Conservation (phyloP, 2,113 vertebrate species). For the Montifringilla adamsi region DNA sequence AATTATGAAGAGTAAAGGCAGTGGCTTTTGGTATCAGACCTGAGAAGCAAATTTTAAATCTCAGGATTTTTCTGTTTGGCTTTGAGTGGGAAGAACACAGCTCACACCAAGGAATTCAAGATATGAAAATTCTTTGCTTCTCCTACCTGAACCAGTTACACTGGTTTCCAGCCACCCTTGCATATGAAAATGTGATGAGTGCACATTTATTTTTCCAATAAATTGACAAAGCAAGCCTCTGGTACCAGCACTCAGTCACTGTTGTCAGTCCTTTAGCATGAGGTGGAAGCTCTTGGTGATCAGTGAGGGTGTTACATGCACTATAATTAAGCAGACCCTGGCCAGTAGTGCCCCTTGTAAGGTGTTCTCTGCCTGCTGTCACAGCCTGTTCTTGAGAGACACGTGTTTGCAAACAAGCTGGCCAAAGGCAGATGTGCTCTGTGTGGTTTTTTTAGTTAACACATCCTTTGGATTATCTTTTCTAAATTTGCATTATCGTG, state of each 20-base stretch:
- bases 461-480: neutral
- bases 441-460: neutral
- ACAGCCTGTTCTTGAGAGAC: neutral
- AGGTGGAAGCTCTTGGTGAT: neutral
- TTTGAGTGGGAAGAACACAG: neutral
- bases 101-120: neutral
- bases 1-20: conserved; percentile 36
- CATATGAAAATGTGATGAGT: neutral
- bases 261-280: neutral
- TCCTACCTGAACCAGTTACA: neutral
- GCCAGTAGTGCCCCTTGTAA: neutral
- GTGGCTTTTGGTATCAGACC: neutral
- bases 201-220: neutral
- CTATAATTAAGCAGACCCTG: neutral
- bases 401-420: neutral
- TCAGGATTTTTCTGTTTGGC: neutral
- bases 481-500: neutral
- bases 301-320: neutral
- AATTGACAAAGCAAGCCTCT: neutral
- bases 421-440: neutral
- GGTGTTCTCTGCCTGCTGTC: neutral
- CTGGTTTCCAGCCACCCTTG: neutral
- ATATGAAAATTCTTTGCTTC: neutral
- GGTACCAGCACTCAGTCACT: neutral
- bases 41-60: neutral